Base-by-base conservation (phyloP, 2,888 invertebrate genomes). In the Nomada fucata region DNA sequence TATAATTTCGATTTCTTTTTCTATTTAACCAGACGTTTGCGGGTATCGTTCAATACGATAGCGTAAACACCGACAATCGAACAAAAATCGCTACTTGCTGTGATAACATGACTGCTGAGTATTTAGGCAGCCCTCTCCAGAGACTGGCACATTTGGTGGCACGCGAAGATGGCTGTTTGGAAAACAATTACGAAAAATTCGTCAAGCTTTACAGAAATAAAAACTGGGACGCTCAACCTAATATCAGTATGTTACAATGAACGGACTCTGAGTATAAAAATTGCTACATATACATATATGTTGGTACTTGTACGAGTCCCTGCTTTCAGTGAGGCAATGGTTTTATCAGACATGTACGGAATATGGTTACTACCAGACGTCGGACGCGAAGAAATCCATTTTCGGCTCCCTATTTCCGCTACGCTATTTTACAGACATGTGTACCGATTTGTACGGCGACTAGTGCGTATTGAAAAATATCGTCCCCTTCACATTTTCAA, bases 321-420 rank as follows among this genome's bases (percentile, higher is more conserved):
- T 29, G 0, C 1, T 83, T 93, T 44, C 93, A 96, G 97, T 95
- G 92, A 95, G 97, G 0, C 95, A 96, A 63, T 98, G 98, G 97
- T 95, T 95, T 2, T 97, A 97, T 92, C 98, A 98, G 94, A 97
- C 97, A 0, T 98, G 98, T 92, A 96, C 96, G 69, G 97, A 98
- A 94, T 98, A 96, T 92, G 98, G 97, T 72, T 98, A 96, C 95
- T 97, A 95, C 94, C 97, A 97, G 94, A 96, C 96, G 2, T 96
- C 97, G 0, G 95, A 94, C 80, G 95, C 96, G 15, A 67, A 88
- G 0, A 91, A 94, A 0, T 96, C 96, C 81, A 96, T 96, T 0
- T 97, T 97, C 94, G 95, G 95, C 18, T 93, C 91, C 64, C 91
- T 93, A 0, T 93, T 95, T 15, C 94, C 95, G 0, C 71, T 95